Base-by-base conservation (phyloP, 2,797 vertebrate genomes). In the Buceros bicornis region DNA sequence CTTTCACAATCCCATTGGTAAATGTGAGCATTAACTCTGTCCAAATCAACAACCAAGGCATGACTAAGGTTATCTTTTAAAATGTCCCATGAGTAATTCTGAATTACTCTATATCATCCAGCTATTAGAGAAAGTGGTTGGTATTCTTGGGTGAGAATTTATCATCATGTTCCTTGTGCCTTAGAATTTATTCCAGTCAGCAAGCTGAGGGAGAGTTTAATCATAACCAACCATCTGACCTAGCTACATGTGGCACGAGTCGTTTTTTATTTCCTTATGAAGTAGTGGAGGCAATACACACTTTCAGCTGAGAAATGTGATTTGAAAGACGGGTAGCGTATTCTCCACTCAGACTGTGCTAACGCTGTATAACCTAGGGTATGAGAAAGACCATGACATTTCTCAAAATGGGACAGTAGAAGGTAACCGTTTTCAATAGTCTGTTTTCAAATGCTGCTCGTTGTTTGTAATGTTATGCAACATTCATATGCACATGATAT, bases 291-390 rank as follows among this genome's bases (percentile, higher is more conserved):
- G 35, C 35, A 28, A 89, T 42, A 65, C n/a, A 5, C 11, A 7
- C 73, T 93, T 96, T 15, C 31, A 33, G 6, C 60, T 47, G 66
- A 77, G 35, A 84, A 53, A 40, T 6, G 11, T 31, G 26, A 54
- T 82, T 26, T 24, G 58, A 13, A n/a, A 83, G 54, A 35, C 60
- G 84, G 73, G 37, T 51, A 37, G 37, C 20, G 57, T 45, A 21
- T 87, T 97, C 87, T 81, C 80, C 93, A 83, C 48, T 95, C 97
- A 89, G 90, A 57, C 71, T 6, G 4, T 72, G 82, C 95, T 92
- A 93, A 79, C 6, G 2, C 50, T 94, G 47, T 93, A 85, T 97
- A 96, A 97, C 93, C 91, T 53, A 76, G 88, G 60, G 85, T 60
- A n/a, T 70, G 57, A 91, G 56, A 62, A 31, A 84, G 71, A 57